Percentiles rank a stretch among this genome's conserved stretches.
Conservation (phyloP, 2,797 vertebrate species). For the Alcedo quadribrachys region DNA sequence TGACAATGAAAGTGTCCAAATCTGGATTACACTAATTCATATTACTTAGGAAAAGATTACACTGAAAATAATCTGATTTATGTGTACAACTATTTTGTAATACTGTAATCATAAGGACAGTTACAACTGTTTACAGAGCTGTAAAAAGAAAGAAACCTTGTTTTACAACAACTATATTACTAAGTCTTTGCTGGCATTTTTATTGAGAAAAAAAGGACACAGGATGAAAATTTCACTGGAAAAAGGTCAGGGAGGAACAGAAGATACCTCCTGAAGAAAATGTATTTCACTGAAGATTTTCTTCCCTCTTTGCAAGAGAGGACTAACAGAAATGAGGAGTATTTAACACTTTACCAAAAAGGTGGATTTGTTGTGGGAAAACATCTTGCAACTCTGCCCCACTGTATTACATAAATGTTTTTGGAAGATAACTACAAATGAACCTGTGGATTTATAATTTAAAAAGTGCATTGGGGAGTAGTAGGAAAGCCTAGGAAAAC, state of each 20-base stretch:
- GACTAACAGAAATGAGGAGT: constrained; percentile 51
- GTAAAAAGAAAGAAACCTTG: constrained; percentile 22
- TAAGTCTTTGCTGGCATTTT: constrained; percentile 30
- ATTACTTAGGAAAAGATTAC: background rate
- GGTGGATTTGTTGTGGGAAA: constrained; percentile 57
- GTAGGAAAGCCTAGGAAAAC: constrained; percentile 59
- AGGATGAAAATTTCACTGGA: constrained; percentile 50
- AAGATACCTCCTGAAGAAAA: constrained; percentile 70
- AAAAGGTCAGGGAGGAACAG: constrained; percentile 65
- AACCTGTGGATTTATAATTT: constrained; percentile 32
- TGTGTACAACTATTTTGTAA: background rate
- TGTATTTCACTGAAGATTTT: constrained; percentile 49
- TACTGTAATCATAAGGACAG: background rate
- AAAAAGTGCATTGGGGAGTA: constrained; percentile 38
- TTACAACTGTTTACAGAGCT: background rate
- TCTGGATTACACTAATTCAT: background rate
- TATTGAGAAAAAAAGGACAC: constrained; percentile 52
- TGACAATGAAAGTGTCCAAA: background rate
- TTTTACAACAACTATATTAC: constrained; percentile 3
- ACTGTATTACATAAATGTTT: constrained; percentile 20
- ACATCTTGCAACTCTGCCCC: constrained; percentile 9
- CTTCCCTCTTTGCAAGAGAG: constrained; percentile 50
- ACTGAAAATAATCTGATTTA: background rate
- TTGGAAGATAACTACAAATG: constrained; percentile 57
- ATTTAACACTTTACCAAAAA: constrained; percentile 37